Evolutionary conservation across 1,140 invertebrate genomes (phyloP).

Genomic region (Bombus soroeensis): DNA sequence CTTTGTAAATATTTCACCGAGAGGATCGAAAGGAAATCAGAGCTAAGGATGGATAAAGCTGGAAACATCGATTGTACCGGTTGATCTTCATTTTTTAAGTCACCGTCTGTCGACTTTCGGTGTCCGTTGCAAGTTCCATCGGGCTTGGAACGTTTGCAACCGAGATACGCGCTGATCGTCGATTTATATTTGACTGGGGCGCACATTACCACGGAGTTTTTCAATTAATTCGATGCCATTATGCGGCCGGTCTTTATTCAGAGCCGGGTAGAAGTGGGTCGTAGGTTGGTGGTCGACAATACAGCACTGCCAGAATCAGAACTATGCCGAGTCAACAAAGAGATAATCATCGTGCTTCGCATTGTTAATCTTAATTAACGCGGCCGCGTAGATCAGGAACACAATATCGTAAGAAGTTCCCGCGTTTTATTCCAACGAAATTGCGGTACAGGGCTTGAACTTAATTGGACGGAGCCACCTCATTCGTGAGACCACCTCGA

Average conservation of each 20-base stretch:
- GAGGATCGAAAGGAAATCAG: not conserved
- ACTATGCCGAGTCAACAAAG: slow-evolving; percentile 59
- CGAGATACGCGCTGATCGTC: slow-evolving; percentile 1
- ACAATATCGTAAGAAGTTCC: slow-evolving; percentile 50
- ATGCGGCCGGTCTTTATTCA: slow-evolving; percentile 52
- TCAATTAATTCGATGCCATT: slow-evolving; percentile 60
- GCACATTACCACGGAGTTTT: slow-evolving; percentile 55
- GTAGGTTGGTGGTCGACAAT: slow-evolving; percentile 55
- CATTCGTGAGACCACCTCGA: not conserved
- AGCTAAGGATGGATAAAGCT: not conserved
- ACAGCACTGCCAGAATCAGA: slow-evolving; percentile 44
- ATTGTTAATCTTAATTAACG: slow-evolving; percentile 68
- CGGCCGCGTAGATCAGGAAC: slow-evolving; percentile 28
- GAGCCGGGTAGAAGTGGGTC: slow-evolving; percentile 36
- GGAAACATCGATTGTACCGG: not conserved
- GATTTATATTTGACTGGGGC: slow-evolving; percentile 49
- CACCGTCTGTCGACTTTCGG: not conserved
- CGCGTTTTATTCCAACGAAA: slow-evolving; percentile 27
- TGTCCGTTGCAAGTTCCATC: no score
- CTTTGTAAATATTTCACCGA: not conserved
- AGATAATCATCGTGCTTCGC: slow-evolving; percentile 57
- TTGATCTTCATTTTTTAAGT: not conserved
- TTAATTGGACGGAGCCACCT: slow-evolving; percentile 35
- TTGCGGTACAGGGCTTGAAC: slow-evolving; percentile 15
- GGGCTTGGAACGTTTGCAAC: no score